Conservation (phyloP, 1,140 invertebrate species). For the Musca vetustissima region DNA sequence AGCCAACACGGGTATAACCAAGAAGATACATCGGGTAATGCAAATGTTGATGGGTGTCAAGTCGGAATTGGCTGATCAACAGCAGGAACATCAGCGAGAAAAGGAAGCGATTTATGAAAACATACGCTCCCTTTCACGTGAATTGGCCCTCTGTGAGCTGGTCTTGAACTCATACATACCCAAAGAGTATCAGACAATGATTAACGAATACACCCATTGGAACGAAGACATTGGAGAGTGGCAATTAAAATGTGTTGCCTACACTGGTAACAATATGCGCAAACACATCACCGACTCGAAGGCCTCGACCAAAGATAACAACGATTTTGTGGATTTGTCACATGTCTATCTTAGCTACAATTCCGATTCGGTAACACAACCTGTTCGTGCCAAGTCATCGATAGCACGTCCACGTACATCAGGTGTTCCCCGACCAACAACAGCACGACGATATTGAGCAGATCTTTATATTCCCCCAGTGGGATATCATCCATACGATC, state of each 20-base stretch:
- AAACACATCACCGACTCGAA: slow-evolving; percentile 60
- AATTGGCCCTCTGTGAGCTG: slow-evolving; percentile 88
- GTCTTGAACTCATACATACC: slow-evolving; percentile 90
- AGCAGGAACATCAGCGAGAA: slow-evolving; percentile 93
- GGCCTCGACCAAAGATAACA: slow-evolving; percentile 43
- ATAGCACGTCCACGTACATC: slow-evolving; percentile 46
- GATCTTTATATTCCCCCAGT: neutral
- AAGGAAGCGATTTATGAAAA: slow-evolving; percentile 95
- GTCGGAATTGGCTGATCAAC: slow-evolving; percentile 84
- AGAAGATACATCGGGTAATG: slow-evolving; percentile 89
- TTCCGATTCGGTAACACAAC: slow-evolving; percentile 48
- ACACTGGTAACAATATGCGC: slow-evolving; percentile 98
- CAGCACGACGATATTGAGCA: slow-evolving; percentile 51
- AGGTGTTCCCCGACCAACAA: slow-evolving; percentile 50
- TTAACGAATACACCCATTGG: slow-evolving; percentile 94
- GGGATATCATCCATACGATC: neutral
- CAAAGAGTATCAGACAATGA: slow-evolving; percentile 87
- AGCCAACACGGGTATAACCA: slow-evolving; percentile 87
- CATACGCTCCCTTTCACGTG: slow-evolving; percentile 82
- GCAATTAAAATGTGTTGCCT: slow-evolving; percentile 96
- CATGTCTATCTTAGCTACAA: slow-evolving; percentile 55
- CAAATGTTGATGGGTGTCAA: slow-evolving; percentile 79
- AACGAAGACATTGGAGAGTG: slow-evolving; percentile 99
- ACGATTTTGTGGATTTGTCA: slow-evolving; percentile 51
- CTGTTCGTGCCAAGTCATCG: slow-evolving; percentile 42